These are phyloP conservation scores for Okamejei kenojei DNA, from an alignment of 2,797 vertebrate genomes.

Conservation along the genomic window DNA sequence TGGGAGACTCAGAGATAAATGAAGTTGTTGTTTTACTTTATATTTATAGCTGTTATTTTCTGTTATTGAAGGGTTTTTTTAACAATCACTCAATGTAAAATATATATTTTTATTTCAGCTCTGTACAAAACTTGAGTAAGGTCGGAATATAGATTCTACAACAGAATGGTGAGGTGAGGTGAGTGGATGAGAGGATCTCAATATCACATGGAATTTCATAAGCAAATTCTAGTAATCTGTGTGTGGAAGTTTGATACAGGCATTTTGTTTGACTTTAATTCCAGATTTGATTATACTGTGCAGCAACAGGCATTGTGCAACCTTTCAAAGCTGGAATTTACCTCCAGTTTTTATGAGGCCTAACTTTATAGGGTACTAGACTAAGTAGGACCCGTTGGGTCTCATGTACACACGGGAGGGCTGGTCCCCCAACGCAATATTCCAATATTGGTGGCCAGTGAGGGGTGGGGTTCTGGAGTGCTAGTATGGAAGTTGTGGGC, in stretches of 20 bases:
- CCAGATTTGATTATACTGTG: neutral
- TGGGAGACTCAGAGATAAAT: neutral
- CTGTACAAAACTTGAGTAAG: neutral
- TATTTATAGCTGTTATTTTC: neutral
- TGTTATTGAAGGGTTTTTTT: neutral
- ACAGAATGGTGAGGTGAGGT: neutral
- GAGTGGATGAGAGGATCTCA: neutral
- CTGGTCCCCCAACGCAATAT: no score
- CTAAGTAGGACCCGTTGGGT: neutral
- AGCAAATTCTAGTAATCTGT: neutral
- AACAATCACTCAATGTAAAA: neutral
- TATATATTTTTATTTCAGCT: neutral
- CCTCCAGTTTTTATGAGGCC: neutral
- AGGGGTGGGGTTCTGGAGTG: no score
- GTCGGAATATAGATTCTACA: neutral
- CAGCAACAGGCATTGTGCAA: neutral
- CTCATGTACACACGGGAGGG: no score
- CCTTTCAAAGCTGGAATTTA: neutral
- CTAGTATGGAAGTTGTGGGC: no score
- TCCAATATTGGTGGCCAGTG: no score
- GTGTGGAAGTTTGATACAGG: neutral
- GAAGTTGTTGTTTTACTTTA: neutral
- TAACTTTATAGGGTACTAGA: no score
- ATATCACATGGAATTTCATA: neutral
- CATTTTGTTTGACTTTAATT: neutral